Evolutionary conservation across 2,113 vertebrate genomes (phyloP), one percentile per base, ranked within the genome.

Genomic region (Columbina picui): DNA sequence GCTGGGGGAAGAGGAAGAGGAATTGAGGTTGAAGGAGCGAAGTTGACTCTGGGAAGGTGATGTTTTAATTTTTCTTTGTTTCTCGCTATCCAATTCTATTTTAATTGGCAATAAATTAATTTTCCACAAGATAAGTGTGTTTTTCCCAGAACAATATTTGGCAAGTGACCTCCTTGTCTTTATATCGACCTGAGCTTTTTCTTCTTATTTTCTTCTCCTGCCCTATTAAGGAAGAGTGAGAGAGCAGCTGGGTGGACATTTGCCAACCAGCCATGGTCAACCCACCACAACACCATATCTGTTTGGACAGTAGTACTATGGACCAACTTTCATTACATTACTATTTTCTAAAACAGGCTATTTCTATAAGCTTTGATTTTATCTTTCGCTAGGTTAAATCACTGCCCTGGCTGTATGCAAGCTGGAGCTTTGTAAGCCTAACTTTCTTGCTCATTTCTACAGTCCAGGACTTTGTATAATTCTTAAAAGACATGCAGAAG

Each of bases 41-140:
- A 68, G 21, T 0, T 26, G 7, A 36, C 4, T 8, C 32, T 26
- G 20, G 7, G 13, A 60, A 89, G 18, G 1, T n/a, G 6, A 1
- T 64, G 9, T 17, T 59, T 75, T 49, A 68, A 26, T 36, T 32
- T 64, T 26, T 7, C 9, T 38, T 75, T 81, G 25, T 50, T 92
- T 68, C 41, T 57, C 15, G 20, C 3, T 12, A 10, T 32, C 14
- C 15, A 43, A 26, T 38, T 83, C 11, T 61, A 21, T 63, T 87
- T 64, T 23, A 68, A 79, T 12, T 64, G 29, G 10, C 23, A 71
- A 26, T 15, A 75, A 60, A 56, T 8, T 38, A 11, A 38, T 61
- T 88, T 85, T 85, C 22, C 19, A 14, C n/a, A 76, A 15, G 5
- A 55, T 39, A 53, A 47, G 15, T 56, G 39, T 43, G 6, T 26